Evolutionary conservation across 2,888 invertebrate genomes (phyloP), one percentile per base, ranked within the genome.

Genomic region (Chirona hameri): DNA sequence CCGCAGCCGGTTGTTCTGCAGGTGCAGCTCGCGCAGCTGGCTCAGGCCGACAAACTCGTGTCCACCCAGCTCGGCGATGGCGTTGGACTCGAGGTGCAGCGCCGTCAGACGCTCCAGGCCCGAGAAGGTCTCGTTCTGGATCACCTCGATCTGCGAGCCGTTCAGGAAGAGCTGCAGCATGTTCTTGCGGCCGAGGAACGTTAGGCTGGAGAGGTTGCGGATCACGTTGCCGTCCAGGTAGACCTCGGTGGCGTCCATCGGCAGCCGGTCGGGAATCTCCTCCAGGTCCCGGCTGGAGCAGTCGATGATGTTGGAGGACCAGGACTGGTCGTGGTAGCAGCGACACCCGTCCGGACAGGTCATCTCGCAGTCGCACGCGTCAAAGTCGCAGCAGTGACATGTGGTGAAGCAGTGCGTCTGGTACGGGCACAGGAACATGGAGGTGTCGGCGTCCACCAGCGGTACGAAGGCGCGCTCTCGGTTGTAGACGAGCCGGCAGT

Each of bases 291-390:
- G 83, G 27, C 93, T 92, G 81, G 93, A 93, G 87, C 95, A 95
- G 88, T 95, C 94, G 82, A 95, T n/a, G n/a, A n/a, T n/a, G n/a
- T n/a, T n/a, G n/a, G n/a, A n/a, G n/a, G n/a, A n/a, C n/a, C n/a
- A n/a, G n/a, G n/a, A n/a, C n/a, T n/a, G n/a, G n/a, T n/a, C n/a
- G n/a, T n/a, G n/a, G n/a, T n/a, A n/a, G n/a, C 96, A 96, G 83
- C 93, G 93, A 89, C 96, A 96, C 87, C 94, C 94, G 83, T 91
- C 91, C 46, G 96, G 96, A 87, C 96, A 96, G 82, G 94, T 94
- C 93, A 95, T 95, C 90, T 96, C 94, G 89, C 96, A 96, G 89
- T 96, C 96, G 88, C 96, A 96, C 57, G 94, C 94, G 87, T 95
- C 95, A 87, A 94, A 96, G 89, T n/a, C n/a, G n/a, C n/a, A n/a